A percentile compares a stretch with the other conserved stretches of the same genome.
phyloP scores from a whole-genome alignment of 2,797 vertebrate genomes.

The Tiaroga cobitis region DNA sequence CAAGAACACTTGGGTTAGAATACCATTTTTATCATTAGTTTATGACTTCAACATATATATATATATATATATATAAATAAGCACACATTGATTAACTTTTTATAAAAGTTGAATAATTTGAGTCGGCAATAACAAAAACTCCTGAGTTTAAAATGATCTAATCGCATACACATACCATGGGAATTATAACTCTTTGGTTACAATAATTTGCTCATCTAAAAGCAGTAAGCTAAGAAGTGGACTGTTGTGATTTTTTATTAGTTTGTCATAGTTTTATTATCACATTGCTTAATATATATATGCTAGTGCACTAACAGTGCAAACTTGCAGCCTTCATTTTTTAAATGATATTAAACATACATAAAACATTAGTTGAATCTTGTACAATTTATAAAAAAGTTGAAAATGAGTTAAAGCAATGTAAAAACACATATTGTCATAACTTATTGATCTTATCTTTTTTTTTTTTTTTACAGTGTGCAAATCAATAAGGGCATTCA shows the following conservation, averaged over 20 bases:
- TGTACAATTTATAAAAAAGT: no score
- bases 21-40: background rate
- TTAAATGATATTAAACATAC: no score
- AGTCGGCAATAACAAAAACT: background rate
- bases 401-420: no score
- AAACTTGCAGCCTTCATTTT: no score
- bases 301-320: no score
- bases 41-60: background rate
- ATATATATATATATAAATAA: background rate
- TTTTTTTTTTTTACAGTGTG: conserved; percentile 16
- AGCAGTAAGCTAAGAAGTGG: background rate
- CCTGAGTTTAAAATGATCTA: background rate
- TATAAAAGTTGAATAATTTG: background rate
- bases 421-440: background rate
- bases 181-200: background rate
- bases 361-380: no score
- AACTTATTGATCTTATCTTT: no score
- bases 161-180: background rate
- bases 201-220: background rate
- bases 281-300: background rate
- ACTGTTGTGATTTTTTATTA: background rate
- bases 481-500: conserved; percentile 18
- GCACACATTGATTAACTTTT: background rate
- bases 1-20: background rate
- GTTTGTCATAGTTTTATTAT: background rate